phyloP scores from a whole-genome alignment of 2,113 vertebrate species.

The Phrynosoma blainvillii region DNA sequence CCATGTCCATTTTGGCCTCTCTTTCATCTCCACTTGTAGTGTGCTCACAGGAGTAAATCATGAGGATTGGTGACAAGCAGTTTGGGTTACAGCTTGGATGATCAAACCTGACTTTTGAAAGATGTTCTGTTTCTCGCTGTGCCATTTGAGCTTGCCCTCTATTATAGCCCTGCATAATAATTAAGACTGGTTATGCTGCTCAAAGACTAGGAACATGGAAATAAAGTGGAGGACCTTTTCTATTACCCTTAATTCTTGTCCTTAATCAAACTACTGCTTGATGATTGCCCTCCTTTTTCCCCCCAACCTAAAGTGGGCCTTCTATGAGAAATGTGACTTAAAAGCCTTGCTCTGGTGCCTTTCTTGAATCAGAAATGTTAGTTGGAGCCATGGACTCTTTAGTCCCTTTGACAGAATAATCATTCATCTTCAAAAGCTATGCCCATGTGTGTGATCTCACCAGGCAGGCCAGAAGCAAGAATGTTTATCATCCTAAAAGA shows the following conservation, averaged over 20 bases:
- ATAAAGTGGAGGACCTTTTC: background rate
- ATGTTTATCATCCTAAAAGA: background rate
- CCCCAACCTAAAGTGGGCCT: background rate
- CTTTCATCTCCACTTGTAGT: background rate
- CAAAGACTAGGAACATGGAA: background rate
- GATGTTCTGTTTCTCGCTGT: background rate
- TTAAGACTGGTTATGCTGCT: background rate
- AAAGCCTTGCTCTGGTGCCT: background rate
- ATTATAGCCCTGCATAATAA: background rate
- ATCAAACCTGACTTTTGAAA: background rate
- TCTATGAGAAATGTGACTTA: background rate
- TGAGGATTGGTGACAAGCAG: background rate
- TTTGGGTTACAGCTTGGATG: background rate
- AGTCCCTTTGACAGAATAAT: background rate
- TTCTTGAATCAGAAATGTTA: fast-evolving
- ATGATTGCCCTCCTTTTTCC: background rate
- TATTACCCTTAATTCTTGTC: background rate
- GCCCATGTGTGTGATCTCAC: background rate
- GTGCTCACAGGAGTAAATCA: background rate
- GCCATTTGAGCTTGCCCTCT: background rate
- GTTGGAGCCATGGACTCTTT: background rate
- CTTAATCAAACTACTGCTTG: background rate
- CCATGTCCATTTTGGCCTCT: no score
- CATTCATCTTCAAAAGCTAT: background rate
- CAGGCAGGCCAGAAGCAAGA: fast-evolving